These are phyloP conservation scores for Forficula auricularia DNA, from an alignment of 1,140 invertebrate genomes.

Conservation along the genomic window DNA sequence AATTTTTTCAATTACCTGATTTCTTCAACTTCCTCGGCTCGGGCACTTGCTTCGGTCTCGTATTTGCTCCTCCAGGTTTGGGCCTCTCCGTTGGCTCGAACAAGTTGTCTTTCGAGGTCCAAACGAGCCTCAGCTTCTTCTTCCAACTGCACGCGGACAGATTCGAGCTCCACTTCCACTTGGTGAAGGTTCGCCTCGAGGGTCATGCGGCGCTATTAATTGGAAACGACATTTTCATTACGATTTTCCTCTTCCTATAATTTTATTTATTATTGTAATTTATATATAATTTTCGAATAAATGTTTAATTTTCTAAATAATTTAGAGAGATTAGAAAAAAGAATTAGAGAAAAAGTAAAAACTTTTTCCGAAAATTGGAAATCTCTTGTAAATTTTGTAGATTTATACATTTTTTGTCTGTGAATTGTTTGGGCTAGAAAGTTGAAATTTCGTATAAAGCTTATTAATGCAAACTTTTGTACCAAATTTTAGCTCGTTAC, in stretches of 20 bases:
- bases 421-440: too few relatives aligned
- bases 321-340: too few relatives aligned
- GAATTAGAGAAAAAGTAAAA: too few relatives aligned
- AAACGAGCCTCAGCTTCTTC: constrained; percentile 89
- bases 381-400: too few relatives aligned
- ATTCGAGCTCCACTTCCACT: constrained; percentile 83
- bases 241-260: background rate
- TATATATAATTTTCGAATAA: background rate
- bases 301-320: background rate
- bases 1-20: constrained; percentile 35
- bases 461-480: too few relatives aligned
- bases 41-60: constrained; percentile 74
- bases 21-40: constrained; percentile 85
- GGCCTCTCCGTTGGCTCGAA: constrained; percentile 77
- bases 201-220: constrained; percentile 59
- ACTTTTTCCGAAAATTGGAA: too few relatives aligned
- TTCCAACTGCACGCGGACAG: constrained; percentile 78
- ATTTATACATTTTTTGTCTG: too few relatives aligned
- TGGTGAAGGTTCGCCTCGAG: constrained; percentile 74
- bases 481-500: too few relatives aligned
- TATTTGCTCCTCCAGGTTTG: constrained; percentile 80
- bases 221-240: background rate
- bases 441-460: too few relatives aligned
- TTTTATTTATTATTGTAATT: background rate
- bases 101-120: constrained; percentile 84